These are phyloP conservation scores for Alcedo quadribrachys DNA, from an alignment of 2,797 vertebrate species.

Conservation along the genomic window DNA sequence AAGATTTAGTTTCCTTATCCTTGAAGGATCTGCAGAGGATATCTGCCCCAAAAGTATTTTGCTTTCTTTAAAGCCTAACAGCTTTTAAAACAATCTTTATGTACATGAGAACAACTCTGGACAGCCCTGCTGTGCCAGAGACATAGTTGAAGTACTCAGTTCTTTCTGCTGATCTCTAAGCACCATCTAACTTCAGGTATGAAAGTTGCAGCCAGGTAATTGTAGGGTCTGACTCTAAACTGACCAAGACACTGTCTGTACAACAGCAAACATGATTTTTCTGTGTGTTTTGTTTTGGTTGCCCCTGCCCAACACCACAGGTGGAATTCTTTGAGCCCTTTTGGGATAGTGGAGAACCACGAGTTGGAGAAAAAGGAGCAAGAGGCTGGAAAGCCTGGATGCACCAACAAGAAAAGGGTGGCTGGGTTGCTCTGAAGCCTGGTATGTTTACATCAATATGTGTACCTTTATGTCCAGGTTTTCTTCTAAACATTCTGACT, in stretches of 20 bases:
- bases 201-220: not conserved
- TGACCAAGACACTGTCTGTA: not conserved
- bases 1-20: not conserved
- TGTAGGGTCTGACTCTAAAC: not conserved
- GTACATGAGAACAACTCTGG: not conserved
- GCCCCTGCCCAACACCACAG: slow-evolving; percentile 68
- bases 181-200: not conserved
- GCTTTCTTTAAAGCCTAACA: not conserved
- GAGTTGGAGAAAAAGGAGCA: slow-evolving; percentile 90
- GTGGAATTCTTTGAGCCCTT: slow-evolving; percentile 98
- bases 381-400: slow-evolving; percentile 96
- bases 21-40: not conserved
- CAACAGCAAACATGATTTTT: not conserved
- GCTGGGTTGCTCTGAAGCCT: slow-evolving; percentile 87
- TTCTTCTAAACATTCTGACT: not conserved
- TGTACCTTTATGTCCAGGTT: rapidly evolving
- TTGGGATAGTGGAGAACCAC: slow-evolving; percentile 96
- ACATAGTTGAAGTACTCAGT: not conserved
- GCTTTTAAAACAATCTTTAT: not conserved
- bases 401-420: slow-evolving; percentile 94
- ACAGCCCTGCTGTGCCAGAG: not conserved
- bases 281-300: not conserved
- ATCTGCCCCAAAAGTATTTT: not conserved
- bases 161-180: not conserved
- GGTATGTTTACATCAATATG: slow-evolving; percentile 70